Evolutionary conservation across 2,888 invertebrate genomes (phyloP).

Genomic region (Neoitamus cyanurus): DNA sequence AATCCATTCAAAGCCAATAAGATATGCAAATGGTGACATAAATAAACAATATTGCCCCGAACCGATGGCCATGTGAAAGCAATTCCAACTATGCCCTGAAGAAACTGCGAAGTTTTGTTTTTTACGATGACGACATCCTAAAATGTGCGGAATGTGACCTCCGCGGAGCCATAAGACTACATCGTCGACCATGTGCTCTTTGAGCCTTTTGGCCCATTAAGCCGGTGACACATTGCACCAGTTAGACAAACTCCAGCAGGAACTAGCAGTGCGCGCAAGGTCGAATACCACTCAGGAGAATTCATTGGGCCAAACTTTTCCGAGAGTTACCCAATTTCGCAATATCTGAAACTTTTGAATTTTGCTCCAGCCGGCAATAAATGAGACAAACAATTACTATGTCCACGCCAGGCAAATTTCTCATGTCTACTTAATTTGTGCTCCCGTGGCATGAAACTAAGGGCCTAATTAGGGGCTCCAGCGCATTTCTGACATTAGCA

Average conservation of each 20-base stretch:
- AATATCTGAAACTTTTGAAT: conserved; percentile 18
- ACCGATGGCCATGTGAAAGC: neutral
- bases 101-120: neutral
- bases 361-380: neutral
- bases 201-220: neutral
- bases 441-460: neutral
- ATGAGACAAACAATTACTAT: conserved; percentile 1
- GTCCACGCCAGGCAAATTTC: neutral
- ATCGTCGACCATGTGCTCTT: neutral
- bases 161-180: neutral
- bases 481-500: neutral
- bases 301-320: conserved; percentile 2
- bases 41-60: neutral
- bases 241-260: neutral
- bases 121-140: neutral
- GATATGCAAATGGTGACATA: neutral
- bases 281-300: neutral
- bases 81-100: neutral
- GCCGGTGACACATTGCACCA: neutral
- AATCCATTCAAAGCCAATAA: no score
- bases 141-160: neutral
- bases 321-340: neutral
- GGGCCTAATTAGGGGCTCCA: neutral
- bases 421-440: conserved; percentile 8
- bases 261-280: neutral